Conservation (phyloP, 2,797 vertebrate genomes). For the Chelon auratus region DNA sequence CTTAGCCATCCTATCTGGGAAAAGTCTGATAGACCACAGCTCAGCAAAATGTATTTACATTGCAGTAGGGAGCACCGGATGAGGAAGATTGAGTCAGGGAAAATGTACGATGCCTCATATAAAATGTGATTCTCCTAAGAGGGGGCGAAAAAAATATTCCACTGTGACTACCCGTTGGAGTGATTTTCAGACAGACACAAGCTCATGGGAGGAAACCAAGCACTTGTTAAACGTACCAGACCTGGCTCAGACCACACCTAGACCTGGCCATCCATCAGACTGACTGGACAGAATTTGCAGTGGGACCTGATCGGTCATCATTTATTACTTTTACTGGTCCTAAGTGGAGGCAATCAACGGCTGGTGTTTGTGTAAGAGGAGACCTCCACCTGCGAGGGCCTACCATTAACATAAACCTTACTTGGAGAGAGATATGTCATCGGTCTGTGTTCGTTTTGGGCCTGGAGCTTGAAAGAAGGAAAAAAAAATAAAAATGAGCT, state of each 20-base stretch:
- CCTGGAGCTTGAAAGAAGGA: not conserved
- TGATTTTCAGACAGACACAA: constrained; percentile 75
- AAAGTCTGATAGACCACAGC: constrained; percentile 53
- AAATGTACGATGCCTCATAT: constrained; percentile 70
- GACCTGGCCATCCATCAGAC: constrained; percentile 77
- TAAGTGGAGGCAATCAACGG: constrained; percentile 79
- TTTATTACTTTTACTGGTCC: constrained; percentile 85
- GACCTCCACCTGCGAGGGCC: constrained; percentile 83
- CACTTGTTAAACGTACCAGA: constrained; percentile 75
- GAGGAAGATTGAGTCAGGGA: constrained; percentile 66
- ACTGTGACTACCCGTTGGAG: constrained; percentile 67
- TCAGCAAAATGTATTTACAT: constrained; percentile 68
- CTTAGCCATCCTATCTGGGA: constrained; percentile 47
- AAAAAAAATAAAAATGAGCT: constrained; percentile 29
- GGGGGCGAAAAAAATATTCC: constrained; percentile 49
- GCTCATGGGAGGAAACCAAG: constrained; percentile 72
- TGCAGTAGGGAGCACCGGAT: constrained; percentile 57
- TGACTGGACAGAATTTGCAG: constrained; percentile 80
- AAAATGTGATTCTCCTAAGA: constrained; percentile 67
- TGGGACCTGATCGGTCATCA: constrained; percentile 81
- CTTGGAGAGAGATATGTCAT: constrained; percentile 73
- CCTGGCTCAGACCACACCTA: constrained; percentile 74
- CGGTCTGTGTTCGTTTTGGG: constrained; percentile 46
- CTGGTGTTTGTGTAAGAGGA: constrained; percentile 82
- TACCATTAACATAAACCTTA: constrained; percentile 77